Evolutionary conservation across 2,113 vertebrate species (phyloP).

Genomic region (Microcebus griseorufus): DNA sequence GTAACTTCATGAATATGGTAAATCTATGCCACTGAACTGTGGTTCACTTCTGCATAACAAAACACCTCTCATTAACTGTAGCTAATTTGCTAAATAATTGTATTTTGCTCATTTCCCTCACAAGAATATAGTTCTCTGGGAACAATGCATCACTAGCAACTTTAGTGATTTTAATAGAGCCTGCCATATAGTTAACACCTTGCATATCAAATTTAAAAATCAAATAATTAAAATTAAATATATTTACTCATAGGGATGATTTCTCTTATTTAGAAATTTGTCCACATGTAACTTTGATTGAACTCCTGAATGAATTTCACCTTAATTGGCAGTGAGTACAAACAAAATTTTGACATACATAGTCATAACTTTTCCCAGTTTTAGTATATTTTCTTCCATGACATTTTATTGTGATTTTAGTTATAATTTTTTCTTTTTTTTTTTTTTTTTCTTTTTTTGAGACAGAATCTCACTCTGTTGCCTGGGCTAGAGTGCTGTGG

Average conservation of each 20-base stretch:
- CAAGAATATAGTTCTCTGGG: not conserved
- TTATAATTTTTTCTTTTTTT: not conserved
- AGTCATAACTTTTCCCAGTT: not conserved
- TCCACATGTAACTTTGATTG: not conserved
- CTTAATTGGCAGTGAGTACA: not conserved
- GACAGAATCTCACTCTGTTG: too few relatives aligned
- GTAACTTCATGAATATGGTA: not conserved
- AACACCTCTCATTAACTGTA: not conserved
- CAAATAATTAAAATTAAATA: not conserved
- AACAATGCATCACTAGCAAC: not conserved
- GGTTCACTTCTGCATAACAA: not conserved
- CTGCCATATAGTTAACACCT: not conserved
- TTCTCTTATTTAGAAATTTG: not conserved
- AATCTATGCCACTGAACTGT: not conserved
- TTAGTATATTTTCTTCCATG: not conserved
- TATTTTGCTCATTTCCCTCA: not conserved
- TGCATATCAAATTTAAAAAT: not conserved
- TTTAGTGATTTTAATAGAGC: not conserved
- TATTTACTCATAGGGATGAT: not conserved
- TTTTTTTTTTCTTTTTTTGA: not conserved
- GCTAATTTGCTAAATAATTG: not conserved
- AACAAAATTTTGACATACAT: not conserved
- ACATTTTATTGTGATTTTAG: not conserved
- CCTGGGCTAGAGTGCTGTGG: too few relatives aligned
- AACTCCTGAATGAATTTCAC: not conserved